phyloP scores from a whole-genome alignment of 2,797 vertebrate genomes.

The Orientallactaga sibirica region DNA sequence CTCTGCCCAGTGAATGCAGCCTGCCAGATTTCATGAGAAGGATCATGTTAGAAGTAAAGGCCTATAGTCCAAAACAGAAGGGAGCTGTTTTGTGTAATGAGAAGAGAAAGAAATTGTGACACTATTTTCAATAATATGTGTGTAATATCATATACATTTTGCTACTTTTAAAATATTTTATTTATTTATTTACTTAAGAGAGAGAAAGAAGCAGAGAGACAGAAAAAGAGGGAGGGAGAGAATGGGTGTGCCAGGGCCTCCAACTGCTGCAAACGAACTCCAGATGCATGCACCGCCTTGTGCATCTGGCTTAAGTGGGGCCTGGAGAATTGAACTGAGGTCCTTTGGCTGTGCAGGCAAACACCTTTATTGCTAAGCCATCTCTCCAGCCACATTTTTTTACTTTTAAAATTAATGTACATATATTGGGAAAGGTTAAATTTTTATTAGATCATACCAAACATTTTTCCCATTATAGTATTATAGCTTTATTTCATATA shows the following conservation, averaged over 20 bases:
- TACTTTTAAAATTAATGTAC: too few relatives aligned
- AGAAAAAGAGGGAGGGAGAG: too few relatives aligned
- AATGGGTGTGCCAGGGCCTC: too few relatives aligned
- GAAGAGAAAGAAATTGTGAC: not conserved
- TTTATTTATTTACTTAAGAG: not conserved
- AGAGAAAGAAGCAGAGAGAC: too few relatives aligned
- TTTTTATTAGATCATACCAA: not conserved
- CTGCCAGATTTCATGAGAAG: slow-evolving; percentile 4
- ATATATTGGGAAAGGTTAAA: not conserved
- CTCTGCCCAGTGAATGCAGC: not conserved
- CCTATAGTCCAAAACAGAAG: not conserved
- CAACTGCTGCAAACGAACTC: too few relatives aligned
- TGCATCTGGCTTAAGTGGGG: too few relatives aligned
- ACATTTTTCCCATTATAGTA: slow-evolving; percentile 27
- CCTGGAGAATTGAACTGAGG: too few relatives aligned
- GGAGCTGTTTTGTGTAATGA: not conserved
- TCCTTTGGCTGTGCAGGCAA: too few relatives aligned
- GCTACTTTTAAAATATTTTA: slow-evolving; percentile 42
- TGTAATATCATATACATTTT: slow-evolving; percentile 45
- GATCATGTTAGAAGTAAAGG: not conserved
- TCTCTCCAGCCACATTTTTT: too few relatives aligned
- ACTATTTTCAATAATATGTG: not conserved
- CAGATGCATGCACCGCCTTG: too few relatives aligned
- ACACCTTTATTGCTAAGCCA: too few relatives aligned
- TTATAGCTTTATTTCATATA: slow-evolving; percentile 52